These are phyloP conservation scores for Orgyia antiqua DNA, from an alignment of 2,888 invertebrate genomes.

Conservation along the genomic window DNA sequence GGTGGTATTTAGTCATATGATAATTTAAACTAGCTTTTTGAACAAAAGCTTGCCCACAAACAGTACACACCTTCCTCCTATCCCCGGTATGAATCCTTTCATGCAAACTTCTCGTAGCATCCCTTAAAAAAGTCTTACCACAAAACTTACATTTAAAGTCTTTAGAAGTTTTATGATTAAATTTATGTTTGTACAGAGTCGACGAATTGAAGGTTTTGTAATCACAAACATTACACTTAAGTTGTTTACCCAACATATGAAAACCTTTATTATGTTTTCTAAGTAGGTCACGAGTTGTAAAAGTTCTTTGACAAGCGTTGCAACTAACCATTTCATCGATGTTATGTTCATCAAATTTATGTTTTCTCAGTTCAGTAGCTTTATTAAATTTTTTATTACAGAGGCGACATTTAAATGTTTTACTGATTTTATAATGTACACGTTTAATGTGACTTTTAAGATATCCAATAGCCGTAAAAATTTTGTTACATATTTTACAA, in stretches of 20 bases:
- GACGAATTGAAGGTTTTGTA: constrained; percentile 51
- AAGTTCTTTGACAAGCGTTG: constrained; percentile 52
- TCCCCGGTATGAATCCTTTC: constrained; percentile 64
- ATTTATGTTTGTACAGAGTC: constrained; percentile 53
- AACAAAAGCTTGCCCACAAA: constrained; percentile 62
- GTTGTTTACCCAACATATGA: constrained; percentile 57
- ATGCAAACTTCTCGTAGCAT: constrained; percentile 45
- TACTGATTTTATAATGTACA: too few species aligned
- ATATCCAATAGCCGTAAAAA: too few species aligned
- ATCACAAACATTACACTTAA: constrained; percentile 52
- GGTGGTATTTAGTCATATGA: constrained; percentile 65
- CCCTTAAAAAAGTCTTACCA: constrained; percentile 59
- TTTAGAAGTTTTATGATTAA: constrained; percentile 58
- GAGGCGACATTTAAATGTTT: too few species aligned
- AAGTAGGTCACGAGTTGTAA: constrained; percentile 48
- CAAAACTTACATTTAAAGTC: constrained; percentile 63
- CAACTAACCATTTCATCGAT: constrained; percentile 55
- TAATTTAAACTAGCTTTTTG: constrained; percentile 67
- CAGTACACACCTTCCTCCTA: constrained; percentile 48
- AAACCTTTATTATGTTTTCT: constrained; percentile 50
- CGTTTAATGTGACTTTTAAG: too few species aligned
- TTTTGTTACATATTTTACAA: constrained; percentile 45
- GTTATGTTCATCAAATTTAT: constrained; percentile 48
- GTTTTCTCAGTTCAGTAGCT: constrained; percentile 36
- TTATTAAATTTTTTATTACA: constrained; percentile 52